phyloP scores from a whole-genome alignment of 2,113 vertebrate genomes.

The Amia ocellicauda region DNA sequence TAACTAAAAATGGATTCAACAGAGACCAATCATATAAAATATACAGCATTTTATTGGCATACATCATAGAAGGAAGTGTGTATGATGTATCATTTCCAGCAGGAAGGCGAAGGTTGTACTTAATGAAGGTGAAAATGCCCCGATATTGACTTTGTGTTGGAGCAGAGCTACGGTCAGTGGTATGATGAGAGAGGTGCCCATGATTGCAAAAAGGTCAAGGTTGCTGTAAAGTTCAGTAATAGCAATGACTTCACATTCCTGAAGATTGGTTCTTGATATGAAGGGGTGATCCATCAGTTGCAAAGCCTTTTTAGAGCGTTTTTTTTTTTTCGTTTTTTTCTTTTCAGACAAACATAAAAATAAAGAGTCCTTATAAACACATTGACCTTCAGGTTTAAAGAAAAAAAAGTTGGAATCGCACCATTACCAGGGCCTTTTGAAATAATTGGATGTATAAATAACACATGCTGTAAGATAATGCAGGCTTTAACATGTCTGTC shows the following conservation, averaged over 20 bases:
- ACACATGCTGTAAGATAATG: neutral
- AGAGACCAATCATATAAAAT: too few species aligned
- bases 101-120: neutral
- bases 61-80: conserved; percentile 2
- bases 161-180: conserved; percentile 33
- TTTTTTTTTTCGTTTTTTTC: too few species aligned
- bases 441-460: conserved; percentile 3
- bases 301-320: neutral
- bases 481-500: neutral
- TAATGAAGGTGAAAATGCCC: conserved; percentile 16
- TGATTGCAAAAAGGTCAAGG: conserved; percentile 41
- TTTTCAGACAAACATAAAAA: neutral
- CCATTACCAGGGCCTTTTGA: neutral
- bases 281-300: neutral
- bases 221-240: conserved; percentile 29
- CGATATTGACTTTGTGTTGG: conserved; percentile 30
- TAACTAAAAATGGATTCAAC: too few species aligned
- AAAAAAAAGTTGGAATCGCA: neutral
- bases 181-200: conserved; percentile 18
- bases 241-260: conserved; percentile 25
- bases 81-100: conserved; percentile 28
- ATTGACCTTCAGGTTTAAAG: neutral
- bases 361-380: neutral
- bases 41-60: neutral
- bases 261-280: conserved; percentile 18